Evolutionary conservation across 1,140 invertebrate species (phyloP), one percentile per base, ranked within the genome.

Genomic region (Bombus polaris): DNA sequence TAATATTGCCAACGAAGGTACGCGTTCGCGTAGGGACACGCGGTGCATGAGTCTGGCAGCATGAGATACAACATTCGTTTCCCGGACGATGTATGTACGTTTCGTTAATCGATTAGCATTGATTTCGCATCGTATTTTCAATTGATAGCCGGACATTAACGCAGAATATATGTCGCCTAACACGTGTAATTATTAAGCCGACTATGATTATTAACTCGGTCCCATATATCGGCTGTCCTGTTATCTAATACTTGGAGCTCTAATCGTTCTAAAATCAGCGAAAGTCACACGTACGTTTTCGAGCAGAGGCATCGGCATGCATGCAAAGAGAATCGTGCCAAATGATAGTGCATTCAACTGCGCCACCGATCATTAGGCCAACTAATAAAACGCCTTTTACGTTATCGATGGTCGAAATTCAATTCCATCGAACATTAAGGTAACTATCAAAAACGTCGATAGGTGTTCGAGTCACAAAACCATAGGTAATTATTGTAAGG

Each of bases 81-180:
- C 13, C 47, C 1, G 13, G 13, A 35, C n/a, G 57, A 37, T 57
- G 57, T 22, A 22, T 32, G n/a, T 22, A 68, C 53, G 59, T 82
- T 73, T 74, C 66, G 53, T 83, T 77, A 74, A 76, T 83, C 81
- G 42, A 86, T 76, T 77, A 35, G 4, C 80, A 42, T 25, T 37
- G 57, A 86, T 77, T 76, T 62, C 78, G 66, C 62, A 18, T 71
- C 37, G 44, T 65, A 83, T 72, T 83, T 86, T 42, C 57, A 77
- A 83, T 86, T 53, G 70, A 83, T 68, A 12, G 32, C 28, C 39
- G 32, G 39, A 77, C 71, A 86, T 83, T 72, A 86, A 77, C 73
- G 53, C 25, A 5, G 79, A 62, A 32, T 66, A 32, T 72, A n/a
- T 47, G 68, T 39, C 71, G 35, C 15, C n/a, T 32, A 81, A 81